Conservation (phyloP, 2,113 vertebrate species). For the Pogonocichla stellata region DNA sequence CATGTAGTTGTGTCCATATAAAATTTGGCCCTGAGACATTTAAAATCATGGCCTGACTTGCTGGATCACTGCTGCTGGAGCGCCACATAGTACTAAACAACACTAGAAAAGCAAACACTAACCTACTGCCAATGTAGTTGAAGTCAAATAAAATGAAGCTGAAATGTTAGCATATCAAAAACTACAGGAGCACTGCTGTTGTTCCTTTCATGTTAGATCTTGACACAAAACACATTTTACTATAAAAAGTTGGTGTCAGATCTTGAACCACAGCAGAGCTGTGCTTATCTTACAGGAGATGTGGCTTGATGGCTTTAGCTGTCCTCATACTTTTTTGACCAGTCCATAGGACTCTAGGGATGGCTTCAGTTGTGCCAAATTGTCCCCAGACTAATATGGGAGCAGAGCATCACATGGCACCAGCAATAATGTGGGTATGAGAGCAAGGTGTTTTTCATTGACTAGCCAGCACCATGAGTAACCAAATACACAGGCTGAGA, state of each 20-base stretch:
- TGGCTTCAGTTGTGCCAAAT: background rate
- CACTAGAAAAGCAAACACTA: background rate
- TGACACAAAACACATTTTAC: background rate
- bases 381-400: background rate
- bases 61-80: background rate
- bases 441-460: background rate
- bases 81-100: background rate
- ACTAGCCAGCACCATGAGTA: background rate
- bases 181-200: background rate
- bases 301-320: background rate
- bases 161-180: background rate
- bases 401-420: background rate
- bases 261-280: background rate
- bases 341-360: background rate
- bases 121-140: background rate
- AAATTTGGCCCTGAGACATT: conserved; percentile 29
- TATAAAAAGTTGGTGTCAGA: background rate
- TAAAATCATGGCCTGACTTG: background rate
- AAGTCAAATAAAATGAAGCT: background rate
- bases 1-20: background rate
- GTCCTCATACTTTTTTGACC: background rate
- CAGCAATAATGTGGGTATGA: background rate
- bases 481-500: background rate
- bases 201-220: background rate
- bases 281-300: background rate